Evolutionary conservation across 1,140 invertebrate species (phyloP).

Genomic region (Saccostrea echinata): DNA sequence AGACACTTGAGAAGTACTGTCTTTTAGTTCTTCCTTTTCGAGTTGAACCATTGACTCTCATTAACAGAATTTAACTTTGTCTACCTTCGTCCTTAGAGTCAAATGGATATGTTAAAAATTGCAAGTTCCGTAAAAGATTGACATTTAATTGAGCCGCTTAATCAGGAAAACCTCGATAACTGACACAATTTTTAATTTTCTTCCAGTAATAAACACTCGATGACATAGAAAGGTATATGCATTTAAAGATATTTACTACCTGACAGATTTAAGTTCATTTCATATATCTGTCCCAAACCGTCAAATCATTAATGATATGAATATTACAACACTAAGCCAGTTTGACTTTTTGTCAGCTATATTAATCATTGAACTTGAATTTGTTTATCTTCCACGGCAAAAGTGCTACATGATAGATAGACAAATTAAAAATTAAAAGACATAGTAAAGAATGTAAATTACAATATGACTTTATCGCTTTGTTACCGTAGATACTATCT

Average conservation of each 20-base stretch:
- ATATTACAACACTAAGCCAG: background rate
- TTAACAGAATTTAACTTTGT: constrained; percentile 15
- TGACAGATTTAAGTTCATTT: constrained; percentile 1
- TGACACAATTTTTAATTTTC: background rate
- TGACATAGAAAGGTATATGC: background rate
- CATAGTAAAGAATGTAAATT: background rate
- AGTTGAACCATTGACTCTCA: background rate
- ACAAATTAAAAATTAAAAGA: background rate
- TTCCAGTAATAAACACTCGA: background rate
- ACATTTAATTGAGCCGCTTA: background rate
- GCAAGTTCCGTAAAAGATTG: background rate
- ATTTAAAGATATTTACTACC: constrained; percentile 8
- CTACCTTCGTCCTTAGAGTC: background rate
- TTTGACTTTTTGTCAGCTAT: background rate
- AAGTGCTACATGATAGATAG: background rate
- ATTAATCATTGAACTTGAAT: too few relatives aligned
- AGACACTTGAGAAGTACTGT: background rate
- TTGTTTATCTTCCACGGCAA: too few relatives aligned
- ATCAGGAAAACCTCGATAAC: constrained; percentile 8
- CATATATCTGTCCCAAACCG: background rate
- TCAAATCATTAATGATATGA: background rate
- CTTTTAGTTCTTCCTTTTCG: constrained; percentile 1
- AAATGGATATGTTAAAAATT: background rate
- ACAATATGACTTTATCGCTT: background rate
- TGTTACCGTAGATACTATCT: background rate